Percentiles rank a stretch among this genome's conserved stretches.
These are phyloP conservation scores for Neodiprion pinetum DNA, from an alignment of 1,140 invertebrate species.

Conservation along the genomic window DNA sequence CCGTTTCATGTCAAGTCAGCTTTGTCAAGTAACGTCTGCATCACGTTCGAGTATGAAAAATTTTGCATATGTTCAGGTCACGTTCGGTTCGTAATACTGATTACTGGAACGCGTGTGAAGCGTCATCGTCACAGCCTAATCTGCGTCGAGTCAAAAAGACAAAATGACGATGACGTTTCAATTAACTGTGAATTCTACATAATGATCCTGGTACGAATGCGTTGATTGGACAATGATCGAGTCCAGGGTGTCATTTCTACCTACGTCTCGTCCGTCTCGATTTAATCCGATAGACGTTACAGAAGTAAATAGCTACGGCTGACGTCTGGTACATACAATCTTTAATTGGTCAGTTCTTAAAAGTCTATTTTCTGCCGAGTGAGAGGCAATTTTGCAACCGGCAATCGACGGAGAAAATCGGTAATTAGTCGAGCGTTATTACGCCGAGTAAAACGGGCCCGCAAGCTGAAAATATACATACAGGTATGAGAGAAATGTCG, in stretches of 20 bases:
- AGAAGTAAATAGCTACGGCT: neutral
- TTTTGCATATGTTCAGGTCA: neutral
- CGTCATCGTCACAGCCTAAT: neutral
- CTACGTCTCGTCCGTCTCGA: neutral
- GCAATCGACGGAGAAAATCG: slow-evolving; percentile 13
- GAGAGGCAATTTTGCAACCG: slow-evolving; percentile 12
- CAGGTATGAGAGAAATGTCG: too few relatives aligned
- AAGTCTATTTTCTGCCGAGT: slow-evolving; percentile 1
- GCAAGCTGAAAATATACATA: neutral
- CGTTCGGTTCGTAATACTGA: neutral
- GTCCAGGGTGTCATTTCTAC: neutral
- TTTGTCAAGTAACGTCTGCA: neutral
- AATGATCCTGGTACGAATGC: neutral
- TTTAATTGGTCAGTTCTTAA: slow-evolving; percentile 1
- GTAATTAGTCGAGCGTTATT: slow-evolving; percentile 15
- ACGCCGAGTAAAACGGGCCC: neutral
- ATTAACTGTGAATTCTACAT: too few relatives aligned
- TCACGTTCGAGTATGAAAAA: neutral
- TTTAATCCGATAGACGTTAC: neutral
- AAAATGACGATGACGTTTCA: too few relatives aligned
- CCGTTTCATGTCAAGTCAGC: too few relatives aligned
- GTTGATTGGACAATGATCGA: neutral
- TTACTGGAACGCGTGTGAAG: neutral
- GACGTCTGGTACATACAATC: neutral
- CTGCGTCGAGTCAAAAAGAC: too few relatives aligned